Percentiles rank a stretch among this genome's conserved stretches.
Conservation (phyloP, 1,140 invertebrate species). For the Planococcus citri region DNA sequence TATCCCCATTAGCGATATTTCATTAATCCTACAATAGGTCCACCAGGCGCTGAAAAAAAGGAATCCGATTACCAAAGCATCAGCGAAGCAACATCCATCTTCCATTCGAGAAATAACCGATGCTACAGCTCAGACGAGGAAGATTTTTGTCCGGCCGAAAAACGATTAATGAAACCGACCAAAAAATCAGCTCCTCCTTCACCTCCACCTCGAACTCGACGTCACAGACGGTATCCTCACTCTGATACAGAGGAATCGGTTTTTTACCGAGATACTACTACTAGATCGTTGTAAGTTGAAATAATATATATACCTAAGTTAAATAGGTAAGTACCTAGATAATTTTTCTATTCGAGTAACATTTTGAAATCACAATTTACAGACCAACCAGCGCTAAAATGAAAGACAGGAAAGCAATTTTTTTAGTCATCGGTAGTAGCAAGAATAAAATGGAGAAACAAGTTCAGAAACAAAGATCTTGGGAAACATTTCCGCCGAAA, state of each 20-base stretch:
- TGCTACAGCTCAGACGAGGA: constrained; percentile 33
- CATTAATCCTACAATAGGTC: background rate
- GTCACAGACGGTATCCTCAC: constrained; percentile 41
- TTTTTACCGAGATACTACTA: background rate
- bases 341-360: background rate
- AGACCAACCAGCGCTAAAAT: background rate
- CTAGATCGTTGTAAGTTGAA: background rate
- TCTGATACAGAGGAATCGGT: constrained; percentile 44
- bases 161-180: constrained; percentile 36
- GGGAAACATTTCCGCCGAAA: constrained; percentile 52
- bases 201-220: constrained; percentile 24
- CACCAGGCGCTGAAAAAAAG: background rate
- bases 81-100: constrained; percentile 7
- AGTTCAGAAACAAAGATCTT: constrained; percentile 48
- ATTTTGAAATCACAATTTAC: background rate
- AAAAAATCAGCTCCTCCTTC: constrained; percentile 36
- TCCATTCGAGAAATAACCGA: constrained; percentile 7
- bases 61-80: constrained; percentile 12
- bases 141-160: background rate
- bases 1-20: too few relatives aligned
- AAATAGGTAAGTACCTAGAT: background rate
- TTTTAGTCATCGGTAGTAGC: constrained; percentile 37
- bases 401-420: constrained; percentile 36
- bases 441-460: constrained; percentile 36
- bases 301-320: background rate